These are phyloP conservation scores for Andrena bicolor DNA, from an alignment of 2,888 invertebrate genomes.

Conservation along the genomic window DNA sequence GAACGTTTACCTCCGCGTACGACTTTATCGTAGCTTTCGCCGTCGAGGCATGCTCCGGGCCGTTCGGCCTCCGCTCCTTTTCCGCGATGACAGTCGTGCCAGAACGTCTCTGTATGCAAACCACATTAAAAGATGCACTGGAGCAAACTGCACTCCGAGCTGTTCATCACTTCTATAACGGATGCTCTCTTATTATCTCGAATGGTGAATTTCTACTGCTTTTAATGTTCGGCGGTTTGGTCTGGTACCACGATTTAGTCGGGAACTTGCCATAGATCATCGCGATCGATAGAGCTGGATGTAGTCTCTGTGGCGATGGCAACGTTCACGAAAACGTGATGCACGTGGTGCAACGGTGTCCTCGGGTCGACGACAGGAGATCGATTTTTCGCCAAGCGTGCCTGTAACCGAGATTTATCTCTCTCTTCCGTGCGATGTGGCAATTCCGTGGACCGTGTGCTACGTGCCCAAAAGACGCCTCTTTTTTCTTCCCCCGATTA, in stretches of 20 bases:
- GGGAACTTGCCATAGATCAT: conserved; percentile 34
- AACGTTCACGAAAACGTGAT: conserved; percentile 63
- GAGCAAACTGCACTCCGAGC: too few relatives aligned
- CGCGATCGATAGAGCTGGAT: conserved; percentile 50
- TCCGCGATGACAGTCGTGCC: not conserved
- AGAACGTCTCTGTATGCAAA: not conserved
- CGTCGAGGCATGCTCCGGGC: conserved; percentile 45
- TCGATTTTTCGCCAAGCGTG: conserved; percentile 15
- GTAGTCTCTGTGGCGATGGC: conserved; percentile 57
- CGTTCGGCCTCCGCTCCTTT: conserved; percentile 35
- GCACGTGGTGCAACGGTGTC: conserved; percentile 53
- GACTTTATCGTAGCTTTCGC: conserved; percentile 58
- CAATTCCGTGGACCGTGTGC: conserved; percentile 30
- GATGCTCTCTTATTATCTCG: too few relatives aligned
- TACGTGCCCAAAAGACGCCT: conserved; percentile 22
- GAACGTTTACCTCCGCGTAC: conserved; percentile 54
- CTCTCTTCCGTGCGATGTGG: conserved; percentile 22
- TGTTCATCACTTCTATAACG: too few relatives aligned
- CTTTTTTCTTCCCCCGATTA: conserved; percentile 18
- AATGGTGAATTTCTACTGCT: too few relatives aligned
- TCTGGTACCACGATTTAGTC: not conserved
- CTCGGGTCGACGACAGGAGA: conserved; percentile 17
- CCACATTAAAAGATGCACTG: too few relatives aligned
- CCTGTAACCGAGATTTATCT: conserved; percentile 52
- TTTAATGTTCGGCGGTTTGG: too few relatives aligned